Conservation (phyloP, 2,797 vertebrate genomes). For the Spinibarbus caldwelli region DNA sequence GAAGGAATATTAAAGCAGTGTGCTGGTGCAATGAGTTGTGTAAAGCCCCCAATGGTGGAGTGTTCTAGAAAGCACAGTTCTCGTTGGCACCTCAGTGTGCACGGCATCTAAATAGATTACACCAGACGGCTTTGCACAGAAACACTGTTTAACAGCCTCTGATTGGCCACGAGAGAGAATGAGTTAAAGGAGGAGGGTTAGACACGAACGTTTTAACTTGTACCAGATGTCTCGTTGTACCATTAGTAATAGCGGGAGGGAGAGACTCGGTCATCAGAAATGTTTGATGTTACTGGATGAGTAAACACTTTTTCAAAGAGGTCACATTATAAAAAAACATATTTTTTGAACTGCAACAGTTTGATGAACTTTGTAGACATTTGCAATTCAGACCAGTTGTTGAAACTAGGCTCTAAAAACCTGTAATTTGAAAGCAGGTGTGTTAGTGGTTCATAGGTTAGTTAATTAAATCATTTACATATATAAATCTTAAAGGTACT, state of each 20-base stretch:
- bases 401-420: not conserved
- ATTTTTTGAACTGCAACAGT: not conserved
- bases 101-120: conserved; percentile 33
- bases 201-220: conserved; percentile 6
- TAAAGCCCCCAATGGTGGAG: conserved; percentile 29
- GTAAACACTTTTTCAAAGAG: conserved; percentile 3
- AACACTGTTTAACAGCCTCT: conserved; percentile 38
- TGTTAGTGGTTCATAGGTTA: not conserved
- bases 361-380: not conserved
- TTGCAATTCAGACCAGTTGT: not conserved
- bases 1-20: conserved; percentile 38
- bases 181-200: conserved; percentile 41
- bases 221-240: conserved; percentile 36
- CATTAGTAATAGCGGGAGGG: conserved; percentile 10
- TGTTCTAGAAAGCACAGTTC: conserved; percentile 3
- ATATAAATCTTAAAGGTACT: not conserved
- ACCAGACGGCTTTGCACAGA: not conserved
- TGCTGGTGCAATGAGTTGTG: not conserved
- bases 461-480: not conserved
- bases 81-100: conserved; percentile 29
- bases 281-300: not conserved
- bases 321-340: not conserved
- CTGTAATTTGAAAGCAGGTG: not conserved
- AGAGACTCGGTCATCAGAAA: conserved; percentile 5
- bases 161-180: conserved; percentile 44